These are phyloP conservation scores for Hyperopisus bebe DNA, from an alignment of 2,113 vertebrate species.

Conservation along the genomic window DNA sequence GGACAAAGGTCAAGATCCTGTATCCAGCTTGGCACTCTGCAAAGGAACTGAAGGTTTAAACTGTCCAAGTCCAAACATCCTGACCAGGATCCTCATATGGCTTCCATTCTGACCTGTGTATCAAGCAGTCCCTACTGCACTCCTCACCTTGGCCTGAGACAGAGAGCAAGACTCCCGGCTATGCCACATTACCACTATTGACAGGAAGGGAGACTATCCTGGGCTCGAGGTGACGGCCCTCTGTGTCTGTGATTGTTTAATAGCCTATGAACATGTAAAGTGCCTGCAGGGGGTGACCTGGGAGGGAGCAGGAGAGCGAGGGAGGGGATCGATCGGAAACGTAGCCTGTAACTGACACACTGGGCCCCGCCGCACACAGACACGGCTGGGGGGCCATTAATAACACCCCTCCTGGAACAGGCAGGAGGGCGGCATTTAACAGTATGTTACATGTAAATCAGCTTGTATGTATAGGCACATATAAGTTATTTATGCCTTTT, in stretches of 20 bases:
- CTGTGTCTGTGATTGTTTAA: conserved; percentile 23
- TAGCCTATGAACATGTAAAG: conserved; percentile 18
- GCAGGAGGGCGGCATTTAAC: not conserved
- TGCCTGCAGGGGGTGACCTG: not conserved
- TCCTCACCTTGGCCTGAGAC: not conserved
- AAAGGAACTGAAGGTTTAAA: not conserved
- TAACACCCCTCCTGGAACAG: not conserved
- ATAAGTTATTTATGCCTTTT: not conserved
- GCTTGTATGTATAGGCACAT: not conserved
- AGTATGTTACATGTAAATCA: not conserved
- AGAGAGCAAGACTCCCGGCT: not conserved
- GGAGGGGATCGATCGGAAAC: conserved; percentile 11
- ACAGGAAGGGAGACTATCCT: not conserved
- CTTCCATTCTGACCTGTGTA: not conserved
- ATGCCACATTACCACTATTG: not conserved
- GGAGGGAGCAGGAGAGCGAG: not conserved
- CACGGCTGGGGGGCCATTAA: not conserved
- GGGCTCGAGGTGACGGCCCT: conserved; percentile 5
- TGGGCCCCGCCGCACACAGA: not conserved
- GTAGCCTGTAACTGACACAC: conserved; percentile 20
- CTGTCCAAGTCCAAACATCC: not conserved
- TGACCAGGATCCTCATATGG: not conserved
- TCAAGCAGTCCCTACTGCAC: not conserved
- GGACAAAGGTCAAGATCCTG: not conserved
- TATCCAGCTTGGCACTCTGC: not conserved